Conservation (phyloP, 1,140 invertebrate species). For the Drosophila pandora region DNA sequence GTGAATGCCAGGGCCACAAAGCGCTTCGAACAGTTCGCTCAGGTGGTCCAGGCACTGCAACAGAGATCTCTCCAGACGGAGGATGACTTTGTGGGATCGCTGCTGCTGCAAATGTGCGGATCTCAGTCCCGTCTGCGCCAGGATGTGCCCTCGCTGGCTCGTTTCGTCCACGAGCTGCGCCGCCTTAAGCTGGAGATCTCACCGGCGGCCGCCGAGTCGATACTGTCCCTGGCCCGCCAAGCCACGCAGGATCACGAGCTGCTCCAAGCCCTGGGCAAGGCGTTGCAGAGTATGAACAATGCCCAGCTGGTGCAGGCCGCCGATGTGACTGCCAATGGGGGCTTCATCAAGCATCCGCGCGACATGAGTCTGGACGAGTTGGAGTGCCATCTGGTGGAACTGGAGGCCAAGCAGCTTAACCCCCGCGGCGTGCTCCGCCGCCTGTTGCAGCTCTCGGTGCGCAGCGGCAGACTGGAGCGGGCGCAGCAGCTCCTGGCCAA, state of each 20-base stretch:
- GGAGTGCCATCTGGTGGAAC: conserved; percentile 84
- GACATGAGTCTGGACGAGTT: conserved; percentile 85
- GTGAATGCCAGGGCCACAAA: conserved; percentile 71
- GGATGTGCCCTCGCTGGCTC: conserved; percentile 42
- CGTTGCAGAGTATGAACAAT: conserved; percentile 60
- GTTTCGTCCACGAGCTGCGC: conserved; percentile 65
- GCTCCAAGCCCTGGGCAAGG: conserved; percentile 35
- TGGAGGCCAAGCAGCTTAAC: conserved; percentile 84
- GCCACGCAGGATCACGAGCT: conserved; percentile 3
- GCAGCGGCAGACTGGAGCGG: conserved; percentile 80
- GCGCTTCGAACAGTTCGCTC: conserved; percentile 57
- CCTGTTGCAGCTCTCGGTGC: conserved; percentile 83
- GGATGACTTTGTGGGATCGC: conserved; percentile 64
- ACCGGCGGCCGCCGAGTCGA: conserved; percentile 46
- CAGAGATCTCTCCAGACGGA: conserved; percentile 48
- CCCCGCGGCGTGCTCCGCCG: conserved; percentile 84
- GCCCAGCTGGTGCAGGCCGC: conserved; percentile 31
- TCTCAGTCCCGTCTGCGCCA: conserved; percentile 61
- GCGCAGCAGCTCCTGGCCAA: conserved; percentile 82
- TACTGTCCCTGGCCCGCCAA: conserved; percentile 26
- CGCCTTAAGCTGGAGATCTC: conserved; percentile 62
- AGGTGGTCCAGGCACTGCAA: conserved; percentile 51
- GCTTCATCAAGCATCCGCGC: conserved; percentile 74
- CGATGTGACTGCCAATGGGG: conserved; percentile 28
- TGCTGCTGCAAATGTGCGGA: conserved; percentile 63